Conservation (phyloP, 2,113 vertebrate genomes). For the Muntiacus reevesi region DNA sequence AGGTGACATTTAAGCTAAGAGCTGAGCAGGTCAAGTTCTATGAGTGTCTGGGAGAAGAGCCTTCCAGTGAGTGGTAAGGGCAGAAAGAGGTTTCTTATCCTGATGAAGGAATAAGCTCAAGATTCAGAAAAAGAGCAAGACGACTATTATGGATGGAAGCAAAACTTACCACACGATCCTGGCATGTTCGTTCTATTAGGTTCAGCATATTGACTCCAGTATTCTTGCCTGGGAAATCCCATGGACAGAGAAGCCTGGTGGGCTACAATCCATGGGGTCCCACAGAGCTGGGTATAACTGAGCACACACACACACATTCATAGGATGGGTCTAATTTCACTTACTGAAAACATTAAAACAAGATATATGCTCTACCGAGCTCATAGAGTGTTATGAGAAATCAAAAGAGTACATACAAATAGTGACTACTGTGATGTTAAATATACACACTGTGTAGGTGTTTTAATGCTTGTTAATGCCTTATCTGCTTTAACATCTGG, state of each 20-base stretch:
- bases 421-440: background rate
- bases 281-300: background rate
- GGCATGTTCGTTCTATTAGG: background rate
- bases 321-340: background rate
- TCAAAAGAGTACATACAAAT: background rate
- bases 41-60: background rate
- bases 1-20: background rate
- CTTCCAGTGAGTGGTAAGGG: background rate
- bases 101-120: background rate
- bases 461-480: constrained; percentile 19
- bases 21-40: background rate
- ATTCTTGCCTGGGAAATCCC: background rate
- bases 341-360: background rate
- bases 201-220: background rate
- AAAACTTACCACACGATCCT: background rate
- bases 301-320: background rate
- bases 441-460: background rate
- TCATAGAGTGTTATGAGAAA: background rate
- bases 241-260: background rate
- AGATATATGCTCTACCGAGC: background rate
- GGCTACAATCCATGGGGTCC: background rate
- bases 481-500: background rate
- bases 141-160: background rate
- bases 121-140: background rate
- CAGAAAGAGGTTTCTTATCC: background rate